phyloP scores from a whole-genome alignment of 53 echinoderm and acorn worm species.

The Holothuria leucospilota region DNA sequence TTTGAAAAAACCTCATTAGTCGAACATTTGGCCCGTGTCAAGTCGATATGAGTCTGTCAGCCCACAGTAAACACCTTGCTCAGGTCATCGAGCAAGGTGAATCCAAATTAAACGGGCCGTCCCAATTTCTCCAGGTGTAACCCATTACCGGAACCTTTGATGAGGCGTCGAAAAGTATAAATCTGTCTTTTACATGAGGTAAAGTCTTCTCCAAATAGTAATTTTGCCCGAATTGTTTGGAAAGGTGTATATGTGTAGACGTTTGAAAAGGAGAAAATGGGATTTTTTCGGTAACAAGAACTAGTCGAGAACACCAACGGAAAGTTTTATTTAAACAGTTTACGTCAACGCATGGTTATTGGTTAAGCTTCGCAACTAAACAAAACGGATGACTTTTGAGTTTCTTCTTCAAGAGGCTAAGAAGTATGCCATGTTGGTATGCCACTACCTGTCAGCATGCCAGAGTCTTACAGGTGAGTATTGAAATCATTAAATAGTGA shows the following conservation, averaged over 20 bases:
- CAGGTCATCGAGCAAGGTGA: slow-evolving; percentile 48
- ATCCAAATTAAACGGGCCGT: slow-evolving; percentile 49
- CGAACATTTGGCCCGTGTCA: slow-evolving; percentile 51
- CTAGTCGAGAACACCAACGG: too few species aligned
- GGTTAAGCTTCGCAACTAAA: too few species aligned
- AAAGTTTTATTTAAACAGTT: too few species aligned
- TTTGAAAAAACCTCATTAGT: slow-evolving; percentile 44
- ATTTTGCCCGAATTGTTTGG: slow-evolving; percentile 12
- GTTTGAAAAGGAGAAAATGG: background rate
- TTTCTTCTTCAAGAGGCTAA: background rate
- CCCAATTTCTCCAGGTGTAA: slow-evolving; percentile 53
- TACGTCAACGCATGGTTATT: too few species aligned
- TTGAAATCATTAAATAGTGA: slow-evolving; percentile 13
- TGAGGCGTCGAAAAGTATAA: slow-evolving; percentile 33
- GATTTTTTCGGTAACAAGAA: too few species aligned
- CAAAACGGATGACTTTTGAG: too few species aligned
- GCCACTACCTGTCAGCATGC: slow-evolving; percentile 22
- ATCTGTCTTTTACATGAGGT: background rate
- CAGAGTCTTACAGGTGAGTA: slow-evolving; percentile 31
- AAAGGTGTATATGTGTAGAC: background rate
- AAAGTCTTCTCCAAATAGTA: slow-evolving; percentile 11
- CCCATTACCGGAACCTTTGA: slow-evolving; percentile 43
- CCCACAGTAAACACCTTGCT: slow-evolving; percentile 39
- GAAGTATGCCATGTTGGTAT: slow-evolving; percentile 39
- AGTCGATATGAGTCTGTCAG: slow-evolving; percentile 45